Percentiles rank a stretch among this genome's conserved stretches.
phyloP scores from a whole-genome alignment of 2,888 invertebrate genomes.

The Taphrorychus bicolor region DNA sequence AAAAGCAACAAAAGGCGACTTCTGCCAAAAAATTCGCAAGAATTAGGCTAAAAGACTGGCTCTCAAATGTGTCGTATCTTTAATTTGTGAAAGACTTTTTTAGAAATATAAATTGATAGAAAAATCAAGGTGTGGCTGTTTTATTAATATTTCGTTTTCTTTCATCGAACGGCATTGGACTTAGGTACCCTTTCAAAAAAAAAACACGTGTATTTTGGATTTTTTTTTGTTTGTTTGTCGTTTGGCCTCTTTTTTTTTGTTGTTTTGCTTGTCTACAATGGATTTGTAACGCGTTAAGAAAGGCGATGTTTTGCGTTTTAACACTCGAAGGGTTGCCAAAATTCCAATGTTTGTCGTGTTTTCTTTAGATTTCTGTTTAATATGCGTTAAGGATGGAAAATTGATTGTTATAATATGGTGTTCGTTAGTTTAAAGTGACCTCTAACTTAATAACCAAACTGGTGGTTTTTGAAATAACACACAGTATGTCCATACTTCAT shows the following conservation, averaged over 20 bases:
- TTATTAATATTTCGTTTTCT: constrained; percentile 45
- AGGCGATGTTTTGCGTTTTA: constrained; percentile 12
- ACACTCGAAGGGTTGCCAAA: constrained; percentile 36
- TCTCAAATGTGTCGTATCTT: constrained; percentile 58
- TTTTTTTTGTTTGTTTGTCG: constrained; percentile 27
- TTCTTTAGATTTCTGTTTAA: constrained; percentile 6
- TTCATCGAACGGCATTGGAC: constrained; percentile 46
- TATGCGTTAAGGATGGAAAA: too few relatives aligned
- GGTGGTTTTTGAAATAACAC: too few relatives aligned
- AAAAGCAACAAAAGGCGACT: constrained; percentile 30
- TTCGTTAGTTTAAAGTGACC: too few relatives aligned
- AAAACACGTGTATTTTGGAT: constrained; percentile 27
- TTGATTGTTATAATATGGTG: too few relatives aligned
- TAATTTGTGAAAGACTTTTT: constrained; percentile 59
- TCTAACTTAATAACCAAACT: too few relatives aligned
- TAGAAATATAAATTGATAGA: constrained; percentile 59
- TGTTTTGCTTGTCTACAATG: constrained; percentile 2
- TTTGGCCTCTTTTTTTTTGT: constrained; percentile 9
- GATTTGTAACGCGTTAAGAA: constrained; percentile 5
- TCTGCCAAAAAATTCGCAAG: constrained; percentile 36
- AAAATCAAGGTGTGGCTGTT: constrained; percentile 44
- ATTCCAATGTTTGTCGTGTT: constrained; percentile 23
- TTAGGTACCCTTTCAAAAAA: constrained; percentile 57
- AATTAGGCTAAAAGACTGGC: constrained; percentile 54
- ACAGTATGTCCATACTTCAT: too few relatives aligned